Evolutionary conservation across 2,888 invertebrate genomes (phyloP).

Genomic region (Cantharis flavilabris): DNA sequence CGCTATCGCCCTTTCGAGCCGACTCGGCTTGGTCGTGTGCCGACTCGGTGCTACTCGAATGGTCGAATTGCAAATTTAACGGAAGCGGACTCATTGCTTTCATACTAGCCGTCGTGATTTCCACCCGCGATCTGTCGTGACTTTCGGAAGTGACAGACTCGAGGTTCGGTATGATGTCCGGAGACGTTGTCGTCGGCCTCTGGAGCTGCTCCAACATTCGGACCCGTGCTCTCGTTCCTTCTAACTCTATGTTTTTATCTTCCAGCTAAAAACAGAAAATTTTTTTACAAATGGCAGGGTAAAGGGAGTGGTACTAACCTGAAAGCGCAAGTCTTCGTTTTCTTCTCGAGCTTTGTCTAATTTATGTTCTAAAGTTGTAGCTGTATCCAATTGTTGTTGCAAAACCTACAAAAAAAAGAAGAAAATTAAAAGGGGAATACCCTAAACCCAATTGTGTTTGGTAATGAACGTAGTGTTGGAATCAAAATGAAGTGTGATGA

Average conservation of each 20-base stretch:
- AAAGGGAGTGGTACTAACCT: conserved; percentile 59
- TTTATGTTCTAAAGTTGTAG: conserved; percentile 67
- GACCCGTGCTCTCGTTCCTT: conserved; percentile 78
- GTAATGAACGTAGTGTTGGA: too few relatives aligned
- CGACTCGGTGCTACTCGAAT: conserved; percentile 69
- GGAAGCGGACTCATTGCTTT: conserved; percentile 63
- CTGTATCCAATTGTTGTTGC: conserved; percentile 71
- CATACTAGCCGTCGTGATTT: conserved; percentile 61
- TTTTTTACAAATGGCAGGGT: not conserved
- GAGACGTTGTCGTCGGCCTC: conserved; percentile 44
- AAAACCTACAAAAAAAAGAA: conserved; percentile 64
- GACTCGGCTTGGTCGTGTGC: conserved; percentile 63
- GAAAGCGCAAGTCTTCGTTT: conserved; percentile 81
- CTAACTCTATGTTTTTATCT: conserved; percentile 81
- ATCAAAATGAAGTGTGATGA: not conserved
- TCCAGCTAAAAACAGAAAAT: conserved; percentile 64
- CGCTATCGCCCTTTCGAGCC: conserved; percentile 41
- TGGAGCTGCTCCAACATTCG: conserved; percentile 70
- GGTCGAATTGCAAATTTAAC: conserved; percentile 59
- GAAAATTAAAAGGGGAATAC: not conserved
- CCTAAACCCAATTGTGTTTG: too few relatives aligned
- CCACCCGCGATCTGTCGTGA: conserved; percentile 56
- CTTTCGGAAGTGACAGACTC: conserved; percentile 47
- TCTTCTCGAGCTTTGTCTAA: conserved; percentile 76
- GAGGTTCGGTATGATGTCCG: conserved; percentile 55